These are phyloP conservation scores for Idris sp. DNA, from an alignment of 1,140 invertebrate genomes.

Conservation along the genomic window DNA sequence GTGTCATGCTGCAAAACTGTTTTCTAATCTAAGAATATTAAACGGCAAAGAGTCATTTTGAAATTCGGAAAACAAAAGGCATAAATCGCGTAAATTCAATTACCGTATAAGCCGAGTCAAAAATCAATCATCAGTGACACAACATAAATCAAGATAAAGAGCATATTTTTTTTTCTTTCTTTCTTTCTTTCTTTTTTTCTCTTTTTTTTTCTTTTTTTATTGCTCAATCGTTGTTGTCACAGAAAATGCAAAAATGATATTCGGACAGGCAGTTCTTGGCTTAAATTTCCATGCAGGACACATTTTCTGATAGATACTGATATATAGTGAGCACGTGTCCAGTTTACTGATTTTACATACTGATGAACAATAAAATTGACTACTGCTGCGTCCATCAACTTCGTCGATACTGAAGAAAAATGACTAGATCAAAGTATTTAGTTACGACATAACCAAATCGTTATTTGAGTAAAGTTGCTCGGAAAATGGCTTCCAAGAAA, in stretches of 20 bases:
- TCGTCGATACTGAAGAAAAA: constrained; percentile 32
- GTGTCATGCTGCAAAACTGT: too few relatives aligned
- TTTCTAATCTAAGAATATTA: too few relatives aligned
- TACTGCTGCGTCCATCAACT: constrained; percentile 16
- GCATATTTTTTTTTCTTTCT: constrained; percentile 38
- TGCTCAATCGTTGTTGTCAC: constrained; percentile 45
- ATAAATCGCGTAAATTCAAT: constrained; percentile 38
- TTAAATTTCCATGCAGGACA: constrained; percentile 43
- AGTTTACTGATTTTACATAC: constrained; percentile 47
- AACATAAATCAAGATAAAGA: constrained; percentile 30
- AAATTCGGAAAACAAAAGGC: too few relatives aligned
- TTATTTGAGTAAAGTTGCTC: too few relatives aligned
- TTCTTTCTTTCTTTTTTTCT: constrained; percentile 43
- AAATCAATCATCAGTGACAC: constrained; percentile 43
- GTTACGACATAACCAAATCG: too few relatives aligned
- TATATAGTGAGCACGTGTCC: constrained; percentile 49
- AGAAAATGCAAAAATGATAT: constrained; percentile 45
- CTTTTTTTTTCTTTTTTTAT: too few relatives aligned
- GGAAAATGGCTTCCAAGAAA: too few relatives aligned
- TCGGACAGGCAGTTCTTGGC: too few relatives aligned
- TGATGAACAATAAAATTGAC: constrained; percentile 47
- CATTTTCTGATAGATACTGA: constrained; percentile 48
- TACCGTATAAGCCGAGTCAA: too few relatives aligned
- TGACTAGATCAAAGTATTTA: constrained; percentile 26
- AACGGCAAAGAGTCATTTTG: too few relatives aligned